Conservation (phyloP, 2,888 invertebrate genomes). For the Erebia aethiops region DNA sequence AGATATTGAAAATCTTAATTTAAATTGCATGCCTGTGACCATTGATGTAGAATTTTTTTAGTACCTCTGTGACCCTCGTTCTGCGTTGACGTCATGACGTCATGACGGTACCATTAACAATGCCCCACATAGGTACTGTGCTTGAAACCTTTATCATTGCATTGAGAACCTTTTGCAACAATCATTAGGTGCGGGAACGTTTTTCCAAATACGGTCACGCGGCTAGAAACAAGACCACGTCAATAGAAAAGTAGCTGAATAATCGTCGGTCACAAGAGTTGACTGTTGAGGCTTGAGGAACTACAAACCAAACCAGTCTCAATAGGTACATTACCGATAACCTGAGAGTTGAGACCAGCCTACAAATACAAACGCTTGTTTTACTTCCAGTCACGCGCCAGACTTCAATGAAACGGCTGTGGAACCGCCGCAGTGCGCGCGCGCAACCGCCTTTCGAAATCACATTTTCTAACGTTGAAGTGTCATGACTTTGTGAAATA, state of each 20-base stretch:
- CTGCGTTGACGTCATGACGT: neutral
- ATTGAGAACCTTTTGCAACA: slow-evolving; percentile 39
- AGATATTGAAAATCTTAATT: slow-evolving; percentile 3
- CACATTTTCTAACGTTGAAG: slow-evolving; percentile 40
- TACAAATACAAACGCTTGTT: slow-evolving; percentile 39
- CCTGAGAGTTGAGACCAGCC: slow-evolving; percentile 46
- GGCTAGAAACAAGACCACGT: slow-evolving; percentile 43
- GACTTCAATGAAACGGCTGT: slow-evolving; percentile 61
- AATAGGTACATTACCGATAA: slow-evolving; percentile 51
- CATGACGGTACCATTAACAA: slow-evolving; percentile 52
- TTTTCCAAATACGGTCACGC: slow-evolving; percentile 37
- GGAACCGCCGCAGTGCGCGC: slow-evolving; percentile 54
- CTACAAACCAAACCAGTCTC: slow-evolving; percentile 65
- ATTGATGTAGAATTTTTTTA: too few relatives aligned
- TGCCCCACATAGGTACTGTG: slow-evolving; percentile 56
- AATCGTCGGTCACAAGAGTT: slow-evolving; percentile 56
- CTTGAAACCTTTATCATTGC: slow-evolving; percentile 45
- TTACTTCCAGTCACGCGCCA: slow-evolving; percentile 58
- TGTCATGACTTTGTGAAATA: slow-evolving; percentile 44
- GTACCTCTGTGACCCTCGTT: slow-evolving; percentile 2
- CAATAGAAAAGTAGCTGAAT: slow-evolving; percentile 50
- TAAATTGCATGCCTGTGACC: neutral
- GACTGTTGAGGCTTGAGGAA: slow-evolving; percentile 46
- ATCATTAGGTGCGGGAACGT: slow-evolving; percentile 36
- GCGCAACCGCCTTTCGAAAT: slow-evolving; percentile 52